Conservation (phyloP, 2,797 vertebrate species). For the Catharus ustulatus region DNA sequence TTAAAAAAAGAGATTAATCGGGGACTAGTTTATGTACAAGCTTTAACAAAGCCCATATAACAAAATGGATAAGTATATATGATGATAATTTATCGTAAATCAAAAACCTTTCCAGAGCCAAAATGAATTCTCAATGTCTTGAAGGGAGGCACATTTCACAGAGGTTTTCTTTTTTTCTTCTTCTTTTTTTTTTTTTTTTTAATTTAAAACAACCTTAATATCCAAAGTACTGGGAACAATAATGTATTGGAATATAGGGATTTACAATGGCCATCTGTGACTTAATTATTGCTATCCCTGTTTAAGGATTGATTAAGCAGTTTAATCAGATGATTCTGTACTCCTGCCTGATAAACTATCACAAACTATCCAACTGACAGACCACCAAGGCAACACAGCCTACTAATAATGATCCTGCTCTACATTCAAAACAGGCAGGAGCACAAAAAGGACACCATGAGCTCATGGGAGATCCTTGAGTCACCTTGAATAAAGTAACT, state of each 20-base stretch:
- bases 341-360: neutral
- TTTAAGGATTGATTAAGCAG: neutral
- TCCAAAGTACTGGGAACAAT: neutral
- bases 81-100: neutral
- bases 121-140: neutral
- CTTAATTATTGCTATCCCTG: neutral
- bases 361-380: neutral
- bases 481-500: neutral
- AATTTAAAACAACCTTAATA: conserved; percentile 12
- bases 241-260: neutral
- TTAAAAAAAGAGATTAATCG: conserved; percentile 23
- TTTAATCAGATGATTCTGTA: neutral
- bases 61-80: neutral
- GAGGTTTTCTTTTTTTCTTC: neutral
- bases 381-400: neutral
- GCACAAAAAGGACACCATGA: neutral
- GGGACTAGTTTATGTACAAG: neutral
- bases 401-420: neutral
- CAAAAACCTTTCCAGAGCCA: neutral
- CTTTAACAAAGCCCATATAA: neutral
- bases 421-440: neutral
- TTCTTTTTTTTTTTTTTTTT: neutral
- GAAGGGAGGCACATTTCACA: neutral
- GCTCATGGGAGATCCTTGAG: neutral
- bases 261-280: neutral